Evolutionary conservation across 2,888 invertebrate species (phyloP).

Genomic region (Caenorhabditis imperialis): DNA sequence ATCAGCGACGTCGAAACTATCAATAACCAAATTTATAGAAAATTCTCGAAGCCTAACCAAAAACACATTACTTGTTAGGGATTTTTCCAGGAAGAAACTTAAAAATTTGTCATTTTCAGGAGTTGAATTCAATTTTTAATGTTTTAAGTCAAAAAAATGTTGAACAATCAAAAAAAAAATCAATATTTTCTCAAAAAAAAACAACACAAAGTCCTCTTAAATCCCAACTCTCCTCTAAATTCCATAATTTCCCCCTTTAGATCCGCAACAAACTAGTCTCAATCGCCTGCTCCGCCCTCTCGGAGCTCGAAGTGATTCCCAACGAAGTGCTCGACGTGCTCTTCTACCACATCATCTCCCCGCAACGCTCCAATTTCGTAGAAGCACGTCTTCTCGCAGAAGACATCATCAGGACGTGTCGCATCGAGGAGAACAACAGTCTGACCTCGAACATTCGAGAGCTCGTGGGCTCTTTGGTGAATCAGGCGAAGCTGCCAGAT

Average conservation of each 20-base stretch:
- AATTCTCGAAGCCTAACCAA: too few relatives aligned
- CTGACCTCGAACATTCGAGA: slow-evolving; percentile 14
- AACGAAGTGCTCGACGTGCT: slow-evolving; percentile 56
- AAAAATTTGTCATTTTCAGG: too few relatives aligned
- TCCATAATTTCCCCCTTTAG: slow-evolving; percentile 14
- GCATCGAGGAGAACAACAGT: slow-evolving; percentile 9
- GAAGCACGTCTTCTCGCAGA: slow-evolving; percentile 19
- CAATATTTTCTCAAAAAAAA: too few relatives aligned
- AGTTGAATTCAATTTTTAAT: too few relatives aligned
- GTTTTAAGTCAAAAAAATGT: background rate
- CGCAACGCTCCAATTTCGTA: slow-evolving; percentile 23
- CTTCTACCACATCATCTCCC: slow-evolving; percentile 57
- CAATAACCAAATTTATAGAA: too few relatives aligned
- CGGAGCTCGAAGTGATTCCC: slow-evolving; percentile 42
- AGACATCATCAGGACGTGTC: slow-evolving; percentile 16
- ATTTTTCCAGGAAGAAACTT: too few relatives aligned
- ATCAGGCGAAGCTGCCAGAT: slow-evolving; percentile 48
- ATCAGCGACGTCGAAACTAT: too few relatives aligned
- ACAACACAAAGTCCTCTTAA: too few relatives aligned
- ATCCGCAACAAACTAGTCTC: slow-evolving; percentile 5
- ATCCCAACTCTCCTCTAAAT: too few relatives aligned
- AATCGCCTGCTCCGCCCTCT: slow-evolving; percentile 17
- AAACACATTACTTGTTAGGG: too few relatives aligned
- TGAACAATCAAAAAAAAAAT: background rate
- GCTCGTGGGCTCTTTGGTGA: slow-evolving; percentile 10